These are phyloP conservation scores for Trigoniulus corallinus DNA, from an alignment of 1,140 invertebrate species.

Conservation along the genomic window DNA sequence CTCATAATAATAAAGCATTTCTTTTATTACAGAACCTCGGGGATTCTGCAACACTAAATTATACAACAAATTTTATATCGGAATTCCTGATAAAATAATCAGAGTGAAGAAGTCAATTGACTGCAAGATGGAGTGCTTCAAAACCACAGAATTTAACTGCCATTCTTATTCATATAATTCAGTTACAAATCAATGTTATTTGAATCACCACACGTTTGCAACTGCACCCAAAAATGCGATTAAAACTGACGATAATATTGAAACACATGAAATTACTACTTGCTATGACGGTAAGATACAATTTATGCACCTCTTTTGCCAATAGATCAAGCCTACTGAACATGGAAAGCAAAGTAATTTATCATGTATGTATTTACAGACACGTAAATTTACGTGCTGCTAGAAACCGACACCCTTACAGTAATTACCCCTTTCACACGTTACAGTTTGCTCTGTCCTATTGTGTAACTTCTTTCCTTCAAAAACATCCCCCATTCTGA, in stretches of 20 bases:
- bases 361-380: no score
- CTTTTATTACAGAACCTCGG: neutral
- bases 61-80: neutral
- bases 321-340: no score
- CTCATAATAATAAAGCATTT: no score
- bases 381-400: no score
- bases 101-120: slow-evolving; percentile 4
- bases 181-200: neutral
- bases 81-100: neutral
- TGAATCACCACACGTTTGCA: neutral
- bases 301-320: no score
- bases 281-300: slow-evolving; percentile 14
- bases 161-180: slow-evolving; percentile 9
- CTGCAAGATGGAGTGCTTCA: slow-evolving; percentile 11
- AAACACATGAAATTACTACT: slow-evolving; percentile 13
- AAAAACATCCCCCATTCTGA: no score
- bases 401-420: no score
- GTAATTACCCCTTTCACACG: no score
- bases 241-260: slow-evolving; percentile 2
- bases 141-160: slow-evolving; percentile 10
- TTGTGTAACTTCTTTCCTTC: no score
- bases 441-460: no score
- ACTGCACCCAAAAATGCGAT: neutral
- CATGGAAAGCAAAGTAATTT: no score
- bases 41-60: neutral